Conservation (phyloP, 2,888 invertebrate species). For the Catocala fraxini region DNA sequence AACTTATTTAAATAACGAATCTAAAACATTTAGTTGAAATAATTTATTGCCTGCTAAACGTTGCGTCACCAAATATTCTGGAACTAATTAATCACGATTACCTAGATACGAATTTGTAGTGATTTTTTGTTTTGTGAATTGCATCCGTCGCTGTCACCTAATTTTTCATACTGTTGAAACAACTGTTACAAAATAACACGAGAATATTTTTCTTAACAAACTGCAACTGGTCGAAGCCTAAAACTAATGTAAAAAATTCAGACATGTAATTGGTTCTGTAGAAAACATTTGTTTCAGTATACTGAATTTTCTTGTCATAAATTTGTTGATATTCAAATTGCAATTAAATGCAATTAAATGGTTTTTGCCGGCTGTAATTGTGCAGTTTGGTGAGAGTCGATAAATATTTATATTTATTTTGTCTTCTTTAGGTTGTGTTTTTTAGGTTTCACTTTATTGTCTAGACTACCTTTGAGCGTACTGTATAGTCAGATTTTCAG, state of each 20-base stretch:
- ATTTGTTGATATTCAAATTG: no score
- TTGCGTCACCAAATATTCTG: conserved; percentile 38
- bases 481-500: no score
- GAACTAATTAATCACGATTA: conserved; percentile 19
- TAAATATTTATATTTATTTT: no score
- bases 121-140: conserved; percentile 5
- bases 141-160: background rate
- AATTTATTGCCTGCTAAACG: background rate
- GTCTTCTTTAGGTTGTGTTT: no score
- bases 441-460: no score
- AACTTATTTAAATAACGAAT: background rate
- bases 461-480: no score
- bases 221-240: background rate
- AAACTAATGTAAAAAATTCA: background rate
- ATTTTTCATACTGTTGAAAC: conserved; percentile 32
- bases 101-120: conserved; percentile 11
- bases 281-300: background rate
- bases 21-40: background rate
- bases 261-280: background rate
- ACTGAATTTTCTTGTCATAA: background rate
- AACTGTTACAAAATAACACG: conserved; percentile 9
- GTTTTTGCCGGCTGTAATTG: no score
- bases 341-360: no score
- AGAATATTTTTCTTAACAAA: background rate
- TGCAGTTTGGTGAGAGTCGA: no score